These are phyloP conservation scores for Rosalia funebris DNA, from an alignment of 2,888 invertebrate genomes.

Conservation along the genomic window DNA sequence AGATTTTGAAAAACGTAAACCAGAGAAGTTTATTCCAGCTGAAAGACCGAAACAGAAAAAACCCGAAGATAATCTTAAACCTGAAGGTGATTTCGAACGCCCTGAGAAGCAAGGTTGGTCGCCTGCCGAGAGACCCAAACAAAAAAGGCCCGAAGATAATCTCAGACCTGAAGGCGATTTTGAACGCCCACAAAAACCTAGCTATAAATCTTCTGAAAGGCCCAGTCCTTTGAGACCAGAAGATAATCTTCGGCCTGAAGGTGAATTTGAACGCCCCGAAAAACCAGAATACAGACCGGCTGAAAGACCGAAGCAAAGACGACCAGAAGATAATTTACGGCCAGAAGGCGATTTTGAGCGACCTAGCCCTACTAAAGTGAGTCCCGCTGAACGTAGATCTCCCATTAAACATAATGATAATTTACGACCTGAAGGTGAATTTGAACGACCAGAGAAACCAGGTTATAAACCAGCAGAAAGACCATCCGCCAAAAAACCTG, in stretches of 20 bases:
- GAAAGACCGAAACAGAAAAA: slow-evolving; percentile 59
- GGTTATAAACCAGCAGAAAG: slow-evolving; percentile 66
- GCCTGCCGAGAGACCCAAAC: slow-evolving; percentile 62
- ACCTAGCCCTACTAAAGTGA: slow-evolving; percentile 49
- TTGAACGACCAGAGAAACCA: slow-evolving; percentile 62
- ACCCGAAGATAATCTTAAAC: slow-evolving; percentile 57
- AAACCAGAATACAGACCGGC: slow-evolving; percentile 51
- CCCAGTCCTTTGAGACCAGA: slow-evolving; percentile 52
- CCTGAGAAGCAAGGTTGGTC: slow-evolving; percentile 60
- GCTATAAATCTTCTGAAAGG: slow-evolving; percentile 62
- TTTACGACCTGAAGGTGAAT: slow-evolving; percentile 67
- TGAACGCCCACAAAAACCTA: slow-evolving; percentile 59
- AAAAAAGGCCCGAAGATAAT: slow-evolving; percentile 65
- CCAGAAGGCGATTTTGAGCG: slow-evolving; percentile 64
- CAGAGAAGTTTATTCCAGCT: slow-evolving; percentile 47
- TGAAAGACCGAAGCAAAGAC: slow-evolving; percentile 62
- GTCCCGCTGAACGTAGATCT: slow-evolving; percentile 61
- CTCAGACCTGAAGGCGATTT: slow-evolving; percentile 64
- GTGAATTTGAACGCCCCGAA: slow-evolving; percentile 65
- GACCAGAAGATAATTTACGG: slow-evolving; percentile 64
- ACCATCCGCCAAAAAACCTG: slow-evolving; percentile 63
- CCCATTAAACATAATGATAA: slow-evolving; percentile 67
- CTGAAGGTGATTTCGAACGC: slow-evolving; percentile 66
- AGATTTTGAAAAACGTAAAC: slow-evolving; percentile 58
- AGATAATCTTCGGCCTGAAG: slow-evolving; percentile 68